Conservation (phyloP, 2,113 vertebrate genomes). For the Perca fluviatilis region DNA sequence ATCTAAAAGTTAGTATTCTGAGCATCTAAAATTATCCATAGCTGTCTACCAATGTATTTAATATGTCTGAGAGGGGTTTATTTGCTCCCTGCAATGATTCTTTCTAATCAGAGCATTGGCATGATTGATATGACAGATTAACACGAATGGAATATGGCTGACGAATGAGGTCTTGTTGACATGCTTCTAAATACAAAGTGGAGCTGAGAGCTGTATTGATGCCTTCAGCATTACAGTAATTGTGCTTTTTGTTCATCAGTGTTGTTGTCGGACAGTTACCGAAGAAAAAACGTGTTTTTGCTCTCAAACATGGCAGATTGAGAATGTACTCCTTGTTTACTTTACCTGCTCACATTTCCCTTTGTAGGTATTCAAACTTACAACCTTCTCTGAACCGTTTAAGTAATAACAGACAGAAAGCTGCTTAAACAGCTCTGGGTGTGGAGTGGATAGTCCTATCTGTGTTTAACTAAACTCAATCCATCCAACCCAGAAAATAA, state of each 20-base stretch:
- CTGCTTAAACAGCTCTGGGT: neutral
- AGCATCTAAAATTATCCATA: conserved; percentile 11
- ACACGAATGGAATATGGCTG: conserved; percentile 37
- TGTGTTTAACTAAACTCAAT: conserved; percentile 18
- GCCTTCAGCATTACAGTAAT: conserved; percentile 7
- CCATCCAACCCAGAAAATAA: neutral
- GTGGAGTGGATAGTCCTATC: neutral
- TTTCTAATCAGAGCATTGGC: conserved; percentile 13
- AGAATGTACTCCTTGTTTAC: neutral
- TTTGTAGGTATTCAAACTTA: conserved; percentile 4
- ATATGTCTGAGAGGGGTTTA: conserved; percentile 8
- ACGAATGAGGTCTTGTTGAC: conserved; percentile 34
- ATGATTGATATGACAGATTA: conserved; percentile 40
- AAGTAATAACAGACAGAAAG: neutral
- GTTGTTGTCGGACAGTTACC: neutral
- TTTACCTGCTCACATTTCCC: neutral
- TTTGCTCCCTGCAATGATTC: conserved; percentile 4
- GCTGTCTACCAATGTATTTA: conserved; percentile 4
- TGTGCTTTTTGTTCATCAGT: conserved; percentile 6
- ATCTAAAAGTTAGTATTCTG: neutral
- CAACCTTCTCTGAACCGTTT: neutral
- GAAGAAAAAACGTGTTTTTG: neutral
- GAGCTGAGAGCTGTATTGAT: conserved; percentile 13
- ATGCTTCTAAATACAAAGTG: conserved; percentile 33
- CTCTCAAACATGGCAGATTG: neutral